Conservation (phyloP, 37 sponge, comb jelly and placozoan genomes). For the Beroe ovata region DNA sequence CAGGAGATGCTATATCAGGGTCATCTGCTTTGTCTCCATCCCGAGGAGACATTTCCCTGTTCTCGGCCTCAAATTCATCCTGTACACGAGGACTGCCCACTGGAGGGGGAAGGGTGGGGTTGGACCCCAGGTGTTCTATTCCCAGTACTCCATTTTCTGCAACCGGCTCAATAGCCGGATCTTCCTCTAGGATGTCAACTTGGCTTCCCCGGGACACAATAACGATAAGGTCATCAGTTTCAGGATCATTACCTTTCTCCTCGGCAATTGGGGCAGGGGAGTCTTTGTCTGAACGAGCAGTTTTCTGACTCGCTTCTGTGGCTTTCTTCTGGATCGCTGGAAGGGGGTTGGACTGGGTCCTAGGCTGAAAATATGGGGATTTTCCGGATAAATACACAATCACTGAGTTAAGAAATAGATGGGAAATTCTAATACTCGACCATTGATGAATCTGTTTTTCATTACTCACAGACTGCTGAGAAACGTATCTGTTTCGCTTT, state of each 20-base stretch:
- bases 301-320: background rate
- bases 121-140: background rate
- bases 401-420: no score
- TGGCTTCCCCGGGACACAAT: conserved; percentile 57
- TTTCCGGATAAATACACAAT: no score
- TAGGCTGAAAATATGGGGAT: conserved; percentile 48
- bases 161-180: background rate
- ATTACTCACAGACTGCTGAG: background rate
- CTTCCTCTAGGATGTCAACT: conserved; percentile 5
- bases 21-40: no score
- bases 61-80: no score
- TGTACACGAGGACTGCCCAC: background rate
- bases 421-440: no score
- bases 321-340: conserved; percentile 40
- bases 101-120: background rate
- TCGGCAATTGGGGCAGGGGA: conserved; percentile 50
- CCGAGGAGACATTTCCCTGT: no score
- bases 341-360: conserved; percentile 47
- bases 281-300: conserved; percentile 30
- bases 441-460: no score
- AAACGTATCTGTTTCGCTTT: background rate
- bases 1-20: background rate
- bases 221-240: background rate
- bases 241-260: conserved; percentile 45
- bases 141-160: background rate